Base-by-base conservation (phyloP, 1,140 invertebrate genomes). In the Sinella curviseta region DNA sequence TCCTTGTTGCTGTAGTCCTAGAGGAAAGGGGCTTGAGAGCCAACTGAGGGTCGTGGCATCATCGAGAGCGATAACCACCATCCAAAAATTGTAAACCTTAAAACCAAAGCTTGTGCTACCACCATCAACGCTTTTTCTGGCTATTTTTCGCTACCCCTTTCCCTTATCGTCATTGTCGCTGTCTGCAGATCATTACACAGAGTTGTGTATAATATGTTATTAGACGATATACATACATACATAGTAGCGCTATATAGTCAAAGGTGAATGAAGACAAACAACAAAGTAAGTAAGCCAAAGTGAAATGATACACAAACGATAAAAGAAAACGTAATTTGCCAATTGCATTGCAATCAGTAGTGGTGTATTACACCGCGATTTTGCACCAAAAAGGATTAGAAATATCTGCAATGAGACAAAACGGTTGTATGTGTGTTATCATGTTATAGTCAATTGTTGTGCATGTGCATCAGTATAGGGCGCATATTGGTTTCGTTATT, bases 91-190 rank as follows among this genome's bases (percentile, higher is more conserved):
- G 8, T 17, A n/a, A n/a, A n/a, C 16, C 26, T 17, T 8, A n/a
- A n/a, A 70, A 24, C 28, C 4, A 31, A 33, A 60, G 24, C 12
- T 26, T n/a, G 8, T 70, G 2, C 8, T 70, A 14, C 65, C 31
- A 70, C 31, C 65, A 70, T 70, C 65, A 70, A 60, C 24, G 14
- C 55, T 24, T 60, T 60, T 60, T 14, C 55, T 60, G n/a, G n/a
- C n/a, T n/a, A n/a, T n/a, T n/a, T n/a, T n/a, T 65, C 57, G 57
- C 24, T 65, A 65, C 24, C 57, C 24, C 8, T 26, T 65, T 48
- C 39, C 39, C 39, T 48, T 48, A n/a, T n/a, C n/a, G n/a, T n/a
- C n/a, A n/a, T 48, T 48, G 20, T 48, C 39, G 20, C 8, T 48
- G 39, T 48, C 39, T 48, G 39, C 39, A 12, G n/a, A n/a, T 48